Evolutionary conservation across 1,140 invertebrate species (phyloP), one percentile per base, ranked within the genome.

Genomic region (Zaprionus africanus): DNA sequence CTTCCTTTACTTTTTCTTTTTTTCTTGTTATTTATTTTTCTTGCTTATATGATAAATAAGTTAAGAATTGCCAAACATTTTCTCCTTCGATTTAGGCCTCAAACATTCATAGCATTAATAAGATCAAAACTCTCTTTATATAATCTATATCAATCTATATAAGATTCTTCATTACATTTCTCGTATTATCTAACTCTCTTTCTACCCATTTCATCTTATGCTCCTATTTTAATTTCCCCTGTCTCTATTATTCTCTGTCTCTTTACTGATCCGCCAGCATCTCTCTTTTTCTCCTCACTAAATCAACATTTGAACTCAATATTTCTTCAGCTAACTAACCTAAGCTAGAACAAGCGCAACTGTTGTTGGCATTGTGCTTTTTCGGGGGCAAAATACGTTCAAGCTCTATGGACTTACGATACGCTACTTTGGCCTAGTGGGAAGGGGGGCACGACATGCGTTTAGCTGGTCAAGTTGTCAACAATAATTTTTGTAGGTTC

Each of bases 401-500:
- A 22, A 1, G 17, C 43, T 49, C 43, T 49, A 49, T 19, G 6
- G 26, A 15, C 13, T 24, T 9, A 38, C 36, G 22, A 51, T 51
- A 51, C 46, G 46, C 19, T 5, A 24, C 46, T 19, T 5, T 13
- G 46, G 59, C 9, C 17, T 13, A 19, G 17, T 0, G 57, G 9
- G 3, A 38, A 22, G 1, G 22, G 22, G 22, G 22, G 36, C n/a
- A 31, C 6, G 28, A 38, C 17, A 28, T 28, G 19, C 58, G 22
- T 53, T 53, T 63, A 17, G 13, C 15, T 46, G 53, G 41, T 65
- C 49, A 58, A 58, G 59, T 70, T 75, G 67, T 54, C n/a, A 60
- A 43, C 66, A 70, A 78, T 75, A 81, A 78, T 77, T 79, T 82
- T 59, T 46, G 53, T 74, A 63, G 41, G 26, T 64, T 82, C 68